phyloP scores from a whole-genome alignment of 2,797 vertebrate species.

The Hippocampus kuda region DNA sequence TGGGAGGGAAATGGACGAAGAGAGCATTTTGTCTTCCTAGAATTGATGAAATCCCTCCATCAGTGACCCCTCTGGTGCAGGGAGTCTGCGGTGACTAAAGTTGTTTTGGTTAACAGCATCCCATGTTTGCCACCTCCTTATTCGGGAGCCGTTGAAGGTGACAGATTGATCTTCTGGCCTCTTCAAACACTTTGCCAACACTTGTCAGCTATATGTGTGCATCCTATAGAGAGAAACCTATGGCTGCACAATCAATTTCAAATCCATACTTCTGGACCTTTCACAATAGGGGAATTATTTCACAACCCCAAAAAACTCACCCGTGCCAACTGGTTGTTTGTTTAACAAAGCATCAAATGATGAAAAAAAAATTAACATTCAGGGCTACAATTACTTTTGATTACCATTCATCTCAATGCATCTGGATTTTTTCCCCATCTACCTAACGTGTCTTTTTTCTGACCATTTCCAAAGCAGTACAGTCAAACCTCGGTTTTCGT shows the following conservation, averaged over 20 bases:
- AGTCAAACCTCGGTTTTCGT: too few relatives aligned
- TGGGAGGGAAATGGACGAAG: slow-evolving; percentile 33
- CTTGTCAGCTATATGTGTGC: slow-evolving; percentile 38
- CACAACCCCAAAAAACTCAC: neutral
- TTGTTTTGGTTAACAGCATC: slow-evolving; percentile 53
- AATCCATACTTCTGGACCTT: slow-evolving; percentile 24
- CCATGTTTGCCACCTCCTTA: slow-evolving; percentile 33
- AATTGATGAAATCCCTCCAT: slow-evolving; percentile 7
- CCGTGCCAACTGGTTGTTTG: neutral
- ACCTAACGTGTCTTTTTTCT: too few relatives aligned
- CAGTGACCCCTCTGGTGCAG: slow-evolving; percentile 43
- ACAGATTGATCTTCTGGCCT: slow-evolving; percentile 50
- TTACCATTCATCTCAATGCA: too few relatives aligned
- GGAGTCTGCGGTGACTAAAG: slow-evolving; percentile 36
- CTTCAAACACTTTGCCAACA: slow-evolving; percentile 36
- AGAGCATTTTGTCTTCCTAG: slow-evolving; percentile 42
- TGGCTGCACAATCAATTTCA: slow-evolving; percentile 20
- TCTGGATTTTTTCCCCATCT: too few relatives aligned
- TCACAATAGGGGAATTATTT: neutral
- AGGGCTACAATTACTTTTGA: too few relatives aligned
- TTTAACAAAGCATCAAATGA: neutral
- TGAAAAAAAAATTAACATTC: neutral
- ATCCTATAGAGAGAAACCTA: neutral
- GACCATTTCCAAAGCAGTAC: too few relatives aligned
- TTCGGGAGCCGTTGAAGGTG: slow-evolving; percentile 53